Conservation (phyloP, 1,140 invertebrate genomes). For the Calliphora vicina region DNA sequence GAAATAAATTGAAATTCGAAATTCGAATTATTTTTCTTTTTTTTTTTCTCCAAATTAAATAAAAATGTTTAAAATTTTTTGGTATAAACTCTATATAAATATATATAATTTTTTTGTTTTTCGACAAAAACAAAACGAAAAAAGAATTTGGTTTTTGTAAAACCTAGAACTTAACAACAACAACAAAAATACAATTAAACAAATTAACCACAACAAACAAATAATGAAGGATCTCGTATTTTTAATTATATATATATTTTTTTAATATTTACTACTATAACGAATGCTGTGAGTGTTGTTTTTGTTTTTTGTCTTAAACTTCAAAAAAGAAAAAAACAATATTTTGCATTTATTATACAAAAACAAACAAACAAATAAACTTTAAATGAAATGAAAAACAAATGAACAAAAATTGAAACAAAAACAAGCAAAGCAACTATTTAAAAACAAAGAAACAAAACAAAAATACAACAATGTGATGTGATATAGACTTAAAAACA, state of each 20-base stretch:
- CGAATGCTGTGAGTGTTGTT: constrained; percentile 36
- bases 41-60: not conserved
- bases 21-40: constrained; percentile 9
- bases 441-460: constrained; percentile 14
- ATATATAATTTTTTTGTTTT: not conserved
- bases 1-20: constrained; percentile 12
- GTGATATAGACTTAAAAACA: constrained; percentile 41
- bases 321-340: constrained; percentile 24
- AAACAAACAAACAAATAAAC: not conserved
- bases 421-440: constrained; percentile 32
- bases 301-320: not conserved
- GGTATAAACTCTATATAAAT: too few species aligned
- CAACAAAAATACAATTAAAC: not conserved
- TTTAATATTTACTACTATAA: constrained; percentile 18
- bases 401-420: constrained; percentile 16
- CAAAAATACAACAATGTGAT: constrained; percentile 39
- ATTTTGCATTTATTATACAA: constrained; percentile 36
- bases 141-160: not conserved
- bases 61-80: not conserved
- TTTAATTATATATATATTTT: constrained; percentile 27
- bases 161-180: not conserved
- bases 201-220: constrained; percentile 32
- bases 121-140: not conserved
- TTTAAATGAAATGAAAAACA: not conserved
- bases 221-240: constrained; percentile 31